Percentiles rank a stretch among this genome's conserved stretches.
Evolutionary conservation across 2,888 invertebrate genomes (phyloP).

Genomic region (Drosophila subsilvestris): DNA sequence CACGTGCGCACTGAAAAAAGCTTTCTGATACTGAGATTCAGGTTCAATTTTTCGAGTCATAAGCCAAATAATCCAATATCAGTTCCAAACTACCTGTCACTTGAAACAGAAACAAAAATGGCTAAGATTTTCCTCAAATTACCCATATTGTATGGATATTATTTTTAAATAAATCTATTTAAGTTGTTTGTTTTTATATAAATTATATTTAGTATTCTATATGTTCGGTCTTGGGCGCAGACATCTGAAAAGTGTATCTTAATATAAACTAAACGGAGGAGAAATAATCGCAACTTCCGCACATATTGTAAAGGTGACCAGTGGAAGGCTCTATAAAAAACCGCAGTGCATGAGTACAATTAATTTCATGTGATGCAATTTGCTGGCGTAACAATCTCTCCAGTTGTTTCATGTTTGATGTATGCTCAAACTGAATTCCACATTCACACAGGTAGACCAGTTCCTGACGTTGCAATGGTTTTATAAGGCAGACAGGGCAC

Average conservation of each 20-base stretch:
- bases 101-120: too few relatives aligned
- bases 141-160: too few relatives aligned
- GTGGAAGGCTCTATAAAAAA: slow-evolving; percentile 75
- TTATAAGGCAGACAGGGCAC: slow-evolving; percentile 85
- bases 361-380: slow-evolving; percentile 48
- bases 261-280: slow-evolving; percentile 58
- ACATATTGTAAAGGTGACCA: slow-evolving; percentile 69
- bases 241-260: slow-evolving; percentile 4
- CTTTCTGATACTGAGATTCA: slow-evolving; percentile 5
- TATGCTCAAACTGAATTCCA: slow-evolving; percentile 69
- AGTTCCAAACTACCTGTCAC: neutral
- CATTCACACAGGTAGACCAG: slow-evolving; percentile 83
- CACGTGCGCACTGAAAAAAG: slow-evolving; percentile 34
- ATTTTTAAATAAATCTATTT: neutral
- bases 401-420: slow-evolving; percentile 52
- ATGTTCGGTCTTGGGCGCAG: slow-evolving; percentile 32
- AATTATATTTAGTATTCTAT: neutral
- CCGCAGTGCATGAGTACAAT: slow-evolving; percentile 64
- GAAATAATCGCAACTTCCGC: slow-evolving; percentile 80
- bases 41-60: neutral
- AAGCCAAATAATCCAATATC: neutral
- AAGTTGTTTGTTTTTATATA: neutral
- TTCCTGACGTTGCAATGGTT: slow-evolving; percentile 36
- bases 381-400: slow-evolving; percentile 49
- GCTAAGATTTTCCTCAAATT: neutral